phyloP scores from a whole-genome alignment of 1,140 invertebrate species.

The Platorchestia sp. region DNA sequence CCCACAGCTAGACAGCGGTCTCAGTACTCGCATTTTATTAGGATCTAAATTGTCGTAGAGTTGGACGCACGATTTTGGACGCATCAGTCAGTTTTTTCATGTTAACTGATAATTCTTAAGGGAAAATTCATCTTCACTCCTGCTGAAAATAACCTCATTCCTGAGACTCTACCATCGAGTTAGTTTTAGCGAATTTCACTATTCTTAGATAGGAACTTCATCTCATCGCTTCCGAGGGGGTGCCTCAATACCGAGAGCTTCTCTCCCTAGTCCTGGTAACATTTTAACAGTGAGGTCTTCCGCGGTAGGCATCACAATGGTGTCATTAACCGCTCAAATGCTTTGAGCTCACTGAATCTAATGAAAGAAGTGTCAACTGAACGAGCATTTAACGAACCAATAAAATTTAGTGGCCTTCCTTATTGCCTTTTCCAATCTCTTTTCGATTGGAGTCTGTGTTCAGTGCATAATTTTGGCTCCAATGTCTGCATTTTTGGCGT shows the following conservation, averaged over 20 bases:
- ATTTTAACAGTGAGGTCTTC: background rate
- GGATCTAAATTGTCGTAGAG: no score
- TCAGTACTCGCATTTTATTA: no score
- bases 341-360: background rate
- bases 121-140: no score
- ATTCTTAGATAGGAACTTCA: no score
- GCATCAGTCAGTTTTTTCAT: no score
- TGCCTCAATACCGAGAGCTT: background rate
- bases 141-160: no score
- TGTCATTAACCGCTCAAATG: background rate
- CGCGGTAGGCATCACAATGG: background rate
- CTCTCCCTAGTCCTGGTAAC: background rate
- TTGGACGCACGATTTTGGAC: no score
- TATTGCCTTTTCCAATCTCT: background rate
- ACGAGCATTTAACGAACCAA: background rate
- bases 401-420: background rate
- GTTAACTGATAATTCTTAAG: no score
- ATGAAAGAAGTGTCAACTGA: background rate
- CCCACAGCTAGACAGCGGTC: no score
- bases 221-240: background rate
- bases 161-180: no score
- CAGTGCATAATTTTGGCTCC: background rate
- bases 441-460: background rate
- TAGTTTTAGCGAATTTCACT: no score
- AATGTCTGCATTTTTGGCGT: background rate